Evolutionary conservation across 2,797 vertebrate genomes (phyloP).

Genomic region (Chaetodon trifasciatus): DNA sequence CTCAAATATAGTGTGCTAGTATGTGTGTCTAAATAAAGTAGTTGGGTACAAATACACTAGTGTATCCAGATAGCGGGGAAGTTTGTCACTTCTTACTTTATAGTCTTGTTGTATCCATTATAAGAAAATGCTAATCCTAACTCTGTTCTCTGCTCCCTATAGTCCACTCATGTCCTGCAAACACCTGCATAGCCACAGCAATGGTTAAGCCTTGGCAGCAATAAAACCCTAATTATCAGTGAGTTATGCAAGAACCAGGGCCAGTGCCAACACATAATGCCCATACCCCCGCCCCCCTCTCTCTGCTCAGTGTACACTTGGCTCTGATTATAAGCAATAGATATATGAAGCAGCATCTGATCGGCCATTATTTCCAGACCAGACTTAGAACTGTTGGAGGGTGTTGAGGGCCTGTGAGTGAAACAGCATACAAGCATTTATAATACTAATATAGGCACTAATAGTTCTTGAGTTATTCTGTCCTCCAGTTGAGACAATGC

Average conservation of each 20-base stretch:
- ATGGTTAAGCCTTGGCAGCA: slow-evolving; percentile 54
- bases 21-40: background rate
- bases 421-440: background rate
- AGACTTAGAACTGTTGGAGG: slow-evolving; percentile 19
- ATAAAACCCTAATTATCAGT: slow-evolving; percentile 63
- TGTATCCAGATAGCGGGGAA: background rate
- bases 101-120: background rate
- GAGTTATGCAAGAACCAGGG: slow-evolving; percentile 53
- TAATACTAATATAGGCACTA: background rate
- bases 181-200: slow-evolving; percentile 33
- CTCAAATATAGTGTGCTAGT: background rate
- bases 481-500: background rate
- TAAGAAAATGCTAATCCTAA: background rate
- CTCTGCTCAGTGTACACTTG: slow-evolving; percentile 34
- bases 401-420: background rate
- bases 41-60: background rate
- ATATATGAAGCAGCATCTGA: slow-evolving; percentile 36
- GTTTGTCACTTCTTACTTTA: background rate
- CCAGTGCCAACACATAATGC: slow-evolving; percentile 42
- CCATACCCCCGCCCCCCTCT: slow-evolving; percentile 9
- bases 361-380: slow-evolving; percentile 11
- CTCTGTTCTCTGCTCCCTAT: background rate
- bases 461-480: background rate
- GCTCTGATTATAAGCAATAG: slow-evolving; percentile 38
- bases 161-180: slow-evolving; percentile 45